Evolutionary conservation across 2,113 vertebrate species (phyloP).

Genomic region (Synodontis membranacea): DNA sequence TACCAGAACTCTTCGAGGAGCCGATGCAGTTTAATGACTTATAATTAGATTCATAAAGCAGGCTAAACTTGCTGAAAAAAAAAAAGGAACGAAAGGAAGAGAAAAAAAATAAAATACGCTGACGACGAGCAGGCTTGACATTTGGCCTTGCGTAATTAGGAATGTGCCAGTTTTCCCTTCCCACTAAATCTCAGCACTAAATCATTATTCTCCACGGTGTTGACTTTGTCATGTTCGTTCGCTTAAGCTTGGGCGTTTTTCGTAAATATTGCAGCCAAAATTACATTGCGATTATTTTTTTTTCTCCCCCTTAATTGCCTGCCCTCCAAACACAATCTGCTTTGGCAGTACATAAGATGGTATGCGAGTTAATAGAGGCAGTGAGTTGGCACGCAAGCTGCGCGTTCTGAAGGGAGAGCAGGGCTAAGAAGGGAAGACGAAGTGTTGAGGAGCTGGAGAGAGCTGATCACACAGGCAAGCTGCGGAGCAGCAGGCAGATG

Average conservation of each 20-base stretch:
- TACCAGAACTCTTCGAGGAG: constrained; percentile 64
- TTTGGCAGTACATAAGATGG: constrained; percentile 82
- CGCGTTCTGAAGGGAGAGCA: constrained; percentile 68
- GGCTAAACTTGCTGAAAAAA: constrained; percentile 71
- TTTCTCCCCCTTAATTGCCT: constrained; percentile 81
- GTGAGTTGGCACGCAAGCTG: constrained; percentile 76
- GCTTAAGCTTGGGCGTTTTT: constrained; percentile 69
- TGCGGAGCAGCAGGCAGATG: constrained; percentile 77
- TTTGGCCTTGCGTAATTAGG: constrained; percentile 81
- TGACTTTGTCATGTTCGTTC: constrained; percentile 73
- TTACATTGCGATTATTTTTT: constrained; percentile 76
- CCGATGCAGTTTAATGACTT: constrained; percentile 77
- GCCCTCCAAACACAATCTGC: constrained; percentile 85
- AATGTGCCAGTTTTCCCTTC: constrained; percentile 75
- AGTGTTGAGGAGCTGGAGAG: constrained; percentile 58
- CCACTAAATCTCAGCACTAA: constrained; percentile 76
- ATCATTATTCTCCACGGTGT: constrained; percentile 79
- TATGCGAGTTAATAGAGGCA: constrained; percentile 79
- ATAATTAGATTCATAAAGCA: constrained; percentile 79
- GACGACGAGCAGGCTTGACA: constrained; percentile 81
- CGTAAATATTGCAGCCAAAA: constrained; percentile 80
- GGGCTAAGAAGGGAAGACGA: constrained; percentile 56
- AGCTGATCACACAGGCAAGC: constrained; percentile 78
- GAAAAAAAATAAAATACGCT: constrained; percentile 64
- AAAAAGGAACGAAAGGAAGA: constrained; percentile 47